Conservation (phyloP, 2,113 vertebrate species). For the Centrocercus urophasianus region DNA sequence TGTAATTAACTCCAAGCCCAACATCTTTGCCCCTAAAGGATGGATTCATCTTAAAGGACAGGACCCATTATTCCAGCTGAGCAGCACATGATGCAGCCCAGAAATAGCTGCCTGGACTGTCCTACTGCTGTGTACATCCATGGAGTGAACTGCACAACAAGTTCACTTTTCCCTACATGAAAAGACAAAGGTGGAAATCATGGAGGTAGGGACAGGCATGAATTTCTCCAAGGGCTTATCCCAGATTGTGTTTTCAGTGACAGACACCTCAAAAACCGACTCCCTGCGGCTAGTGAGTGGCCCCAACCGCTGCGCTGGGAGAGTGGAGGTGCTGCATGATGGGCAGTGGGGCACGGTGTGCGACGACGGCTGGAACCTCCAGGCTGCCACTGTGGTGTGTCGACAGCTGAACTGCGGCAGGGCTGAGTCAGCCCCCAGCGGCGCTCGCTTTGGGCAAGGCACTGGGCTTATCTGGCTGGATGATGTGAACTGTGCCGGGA, state of each 20-base stretch:
- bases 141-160: neutral
- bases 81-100: neutral
- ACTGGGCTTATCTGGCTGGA: neutral
- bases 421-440: neutral
- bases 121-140: neutral
- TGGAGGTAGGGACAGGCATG: neutral
- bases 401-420: conserved; percentile 5
- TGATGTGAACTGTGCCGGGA: neutral
- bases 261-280: neutral
- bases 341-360: neutral
- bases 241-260: neutral
- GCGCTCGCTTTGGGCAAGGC: neutral
- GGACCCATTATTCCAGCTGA: neutral
- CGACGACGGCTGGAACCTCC: neutral
- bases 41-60: neutral
- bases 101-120: neutral
- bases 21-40: neutral
- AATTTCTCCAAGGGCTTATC: neutral
- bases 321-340: conserved; percentile 48
- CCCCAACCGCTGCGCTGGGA: neutral
- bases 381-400: neutral
- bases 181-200: neutral
- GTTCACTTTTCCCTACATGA: neutral
- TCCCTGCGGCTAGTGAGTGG: neutral
- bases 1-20: neutral